Conservation (phyloP, 2,797 vertebrate genomes). For the Artibeus lituratus region DNA sequence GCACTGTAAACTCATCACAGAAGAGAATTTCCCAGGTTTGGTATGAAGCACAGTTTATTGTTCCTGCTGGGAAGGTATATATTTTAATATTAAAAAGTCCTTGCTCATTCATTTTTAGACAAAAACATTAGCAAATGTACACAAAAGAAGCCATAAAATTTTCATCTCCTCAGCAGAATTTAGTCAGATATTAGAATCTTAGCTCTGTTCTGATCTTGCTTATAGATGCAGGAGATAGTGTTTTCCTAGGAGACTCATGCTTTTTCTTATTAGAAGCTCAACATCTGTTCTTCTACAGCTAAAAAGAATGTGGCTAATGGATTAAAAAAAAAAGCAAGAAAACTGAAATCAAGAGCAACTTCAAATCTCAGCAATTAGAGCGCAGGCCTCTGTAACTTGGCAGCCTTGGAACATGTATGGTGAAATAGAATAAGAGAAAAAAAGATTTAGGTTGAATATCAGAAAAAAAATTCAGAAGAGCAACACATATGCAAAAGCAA, state of each 20-base stretch:
- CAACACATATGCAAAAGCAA: neutral
- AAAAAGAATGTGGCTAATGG: slow-evolving; percentile 54
- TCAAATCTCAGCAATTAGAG: slow-evolving; percentile 35
- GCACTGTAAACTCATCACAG: slow-evolving; percentile 20
- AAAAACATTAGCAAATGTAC: neutral
- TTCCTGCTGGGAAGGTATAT: neutral
- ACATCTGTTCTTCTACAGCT: slow-evolving; percentile 56
- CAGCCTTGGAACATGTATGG: neutral
- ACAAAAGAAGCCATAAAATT: slow-evolving; percentile 12
- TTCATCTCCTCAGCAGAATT: slow-evolving; percentile 56
- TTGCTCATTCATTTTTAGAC: slow-evolving; percentile 46
- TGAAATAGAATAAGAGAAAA: neutral
- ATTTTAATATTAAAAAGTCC: neutral
- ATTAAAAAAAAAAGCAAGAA: neutral
- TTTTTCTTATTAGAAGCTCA: slow-evolving; percentile 61
- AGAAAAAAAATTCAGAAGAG: neutral
- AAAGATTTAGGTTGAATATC: neutral
- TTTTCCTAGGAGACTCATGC: slow-evolving; percentile 61
- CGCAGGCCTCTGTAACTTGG: neutral
- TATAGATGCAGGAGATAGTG: slow-evolving; percentile 48
- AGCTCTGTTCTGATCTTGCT: slow-evolving; percentile 39
- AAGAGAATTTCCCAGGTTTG: neutral
- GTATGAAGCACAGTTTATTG: neutral
- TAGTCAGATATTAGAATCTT: slow-evolving; percentile 58
- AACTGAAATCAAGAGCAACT: slow-evolving; percentile 28